These are phyloP conservation scores for Drosophila gunungcola DNA, from an alignment of 1,140 invertebrate genomes.

Conservation along the genomic window DNA sequence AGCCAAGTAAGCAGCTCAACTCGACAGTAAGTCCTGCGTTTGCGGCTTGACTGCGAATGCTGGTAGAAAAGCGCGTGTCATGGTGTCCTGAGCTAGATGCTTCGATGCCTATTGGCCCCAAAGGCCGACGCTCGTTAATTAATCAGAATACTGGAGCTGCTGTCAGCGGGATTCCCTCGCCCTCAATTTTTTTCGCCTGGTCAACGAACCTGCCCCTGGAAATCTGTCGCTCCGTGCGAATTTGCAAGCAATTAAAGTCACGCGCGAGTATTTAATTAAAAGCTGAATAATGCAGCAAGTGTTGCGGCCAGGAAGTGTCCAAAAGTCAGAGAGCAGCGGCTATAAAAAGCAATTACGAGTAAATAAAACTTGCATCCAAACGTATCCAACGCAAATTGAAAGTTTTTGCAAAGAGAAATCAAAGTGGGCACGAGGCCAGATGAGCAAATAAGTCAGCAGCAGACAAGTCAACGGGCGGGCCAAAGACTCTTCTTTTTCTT, in stretches of 20 bases:
- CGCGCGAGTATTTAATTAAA: conserved; percentile 70
- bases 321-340: conserved; percentile 10
- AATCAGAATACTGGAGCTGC: conserved; percentile 71
- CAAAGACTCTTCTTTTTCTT: conserved; percentile 1
- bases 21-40: conserved; percentile 25
- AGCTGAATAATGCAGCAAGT: conserved; percentile 60
- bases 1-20: conserved; percentile 28
- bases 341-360: conserved; percentile 59
- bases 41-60: conserved; percentile 25
- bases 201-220: conserved; percentile 62
- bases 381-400: conserved; percentile 45
- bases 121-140: conserved; percentile 69
- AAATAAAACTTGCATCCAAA: conserved; percentile 56
- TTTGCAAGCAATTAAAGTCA: conserved; percentile 61
- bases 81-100: conserved; percentile 9
- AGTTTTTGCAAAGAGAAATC: conserved; percentile 57
- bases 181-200: conserved; percentile 24
- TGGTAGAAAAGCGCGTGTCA: conserved; percentile 16
- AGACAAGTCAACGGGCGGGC: conserved; percentile 57
- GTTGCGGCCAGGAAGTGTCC: conserved; percentile 60
- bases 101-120: conserved; percentile 35
- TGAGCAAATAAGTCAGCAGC: conserved; percentile 52
- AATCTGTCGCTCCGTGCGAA: conserved; percentile 37
- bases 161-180: conserved; percentile 25
- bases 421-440: conserved; percentile 52